A percentile compares a stretch with the other conserved stretches of the same genome.
Evolutionary conservation across 2,113 vertebrate species (phyloP).

Genomic region (Malurus melanocephalus): DNA sequence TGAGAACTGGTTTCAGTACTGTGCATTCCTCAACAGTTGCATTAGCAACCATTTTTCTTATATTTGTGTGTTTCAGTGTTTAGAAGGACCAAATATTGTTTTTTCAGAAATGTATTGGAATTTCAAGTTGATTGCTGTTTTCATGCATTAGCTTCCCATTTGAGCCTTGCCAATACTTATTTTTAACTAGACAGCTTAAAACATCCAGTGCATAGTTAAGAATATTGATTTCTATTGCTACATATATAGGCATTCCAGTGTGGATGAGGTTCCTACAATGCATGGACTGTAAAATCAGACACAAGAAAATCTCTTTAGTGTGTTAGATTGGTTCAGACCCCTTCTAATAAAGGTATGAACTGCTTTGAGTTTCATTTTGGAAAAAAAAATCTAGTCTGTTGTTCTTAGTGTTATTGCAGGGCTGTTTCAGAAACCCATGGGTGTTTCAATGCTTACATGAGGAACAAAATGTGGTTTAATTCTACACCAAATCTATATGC

Average conservation of each 20-base stretch:
- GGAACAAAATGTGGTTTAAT: not conserved
- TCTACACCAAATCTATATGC: not conserved
- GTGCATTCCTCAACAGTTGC: not conserved
- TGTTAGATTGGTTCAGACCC: not conserved
- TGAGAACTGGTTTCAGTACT: not conserved
- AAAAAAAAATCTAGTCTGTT: not conserved
- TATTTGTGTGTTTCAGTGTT: not conserved
- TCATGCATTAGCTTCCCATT: not conserved
- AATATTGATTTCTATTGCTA: not conserved
- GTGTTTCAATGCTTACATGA: not conserved
- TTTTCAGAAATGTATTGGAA: not conserved
- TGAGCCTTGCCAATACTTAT: not conserved
- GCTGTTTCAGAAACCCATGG: not conserved
- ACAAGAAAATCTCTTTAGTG: not conserved
- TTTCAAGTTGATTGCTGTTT: not conserved
- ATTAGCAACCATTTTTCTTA: not conserved
- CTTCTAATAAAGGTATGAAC: not conserved
- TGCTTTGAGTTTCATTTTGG: not conserved
- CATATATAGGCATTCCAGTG: not conserved
- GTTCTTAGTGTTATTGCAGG: not conserved
- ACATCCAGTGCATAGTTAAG: not conserved
- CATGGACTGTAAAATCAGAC: not conserved
- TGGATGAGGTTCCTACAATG: not conserved
- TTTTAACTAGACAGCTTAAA: not conserved
- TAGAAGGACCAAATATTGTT: not conserved